phyloP scores from a whole-genome alignment of 2,888 invertebrate species.

The Allophyes oxyacanthae region DNA sequence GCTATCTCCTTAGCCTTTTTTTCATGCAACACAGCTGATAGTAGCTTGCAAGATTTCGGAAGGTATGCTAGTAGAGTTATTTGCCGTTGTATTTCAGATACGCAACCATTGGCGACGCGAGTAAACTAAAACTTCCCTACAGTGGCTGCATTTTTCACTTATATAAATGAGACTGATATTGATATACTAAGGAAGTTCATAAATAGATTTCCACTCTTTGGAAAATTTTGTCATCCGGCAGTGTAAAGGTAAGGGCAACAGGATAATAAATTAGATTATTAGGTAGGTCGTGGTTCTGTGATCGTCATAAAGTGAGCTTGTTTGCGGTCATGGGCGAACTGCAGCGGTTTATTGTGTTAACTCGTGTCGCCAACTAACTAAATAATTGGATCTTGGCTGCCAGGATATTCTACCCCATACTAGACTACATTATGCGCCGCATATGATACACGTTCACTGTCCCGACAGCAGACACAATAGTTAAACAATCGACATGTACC shows the following conservation, averaged over 20 bases:
- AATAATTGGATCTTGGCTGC: slow-evolving; percentile 48
- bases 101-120: neutral
- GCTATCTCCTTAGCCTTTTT: no score
- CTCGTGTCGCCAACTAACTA: slow-evolving; percentile 42
- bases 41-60: slow-evolving; percentile 1
- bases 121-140: slow-evolving; percentile 1
- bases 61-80: neutral
- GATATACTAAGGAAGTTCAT: slow-evolving; percentile 18
- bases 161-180: slow-evolving; percentile 3
- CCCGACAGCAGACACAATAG: no score
- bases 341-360: slow-evolving; percentile 56
- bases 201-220: slow-evolving; percentile 13
- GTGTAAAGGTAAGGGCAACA: slow-evolving; percentile 34
- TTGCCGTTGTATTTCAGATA: slow-evolving; percentile 8
- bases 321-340: slow-evolving; percentile 49
- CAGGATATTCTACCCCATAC: slow-evolving; percentile 24
- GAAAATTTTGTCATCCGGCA: slow-evolving; percentile 7
- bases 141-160: slow-evolving; percentile 4
- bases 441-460: no score
- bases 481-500: no score
- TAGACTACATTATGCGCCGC: slow-evolving; percentile 28
- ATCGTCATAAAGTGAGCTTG: slow-evolving; percentile 57
- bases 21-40: no score
- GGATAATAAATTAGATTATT: slow-evolving; percentile 52
- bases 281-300: slow-evolving; percentile 50